Evolutionary conservation across 1,140 invertebrate genomes (phyloP), one percentile per base, ranked within the genome.

Genomic region (Eulimnadia texana): DNA sequence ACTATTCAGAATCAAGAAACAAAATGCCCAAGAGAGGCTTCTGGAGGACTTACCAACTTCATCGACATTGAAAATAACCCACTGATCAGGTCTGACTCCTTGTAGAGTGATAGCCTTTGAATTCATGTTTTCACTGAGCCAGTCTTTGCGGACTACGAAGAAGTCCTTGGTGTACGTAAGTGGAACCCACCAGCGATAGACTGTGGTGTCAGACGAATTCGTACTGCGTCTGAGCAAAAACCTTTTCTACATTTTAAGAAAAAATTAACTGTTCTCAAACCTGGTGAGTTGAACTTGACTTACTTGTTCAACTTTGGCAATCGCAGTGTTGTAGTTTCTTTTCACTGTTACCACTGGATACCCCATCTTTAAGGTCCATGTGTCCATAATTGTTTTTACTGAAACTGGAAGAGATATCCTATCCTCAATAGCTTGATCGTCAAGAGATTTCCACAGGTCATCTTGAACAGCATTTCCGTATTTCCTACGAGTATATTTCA

Each of bases 341-440:
- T 67, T 79, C 0, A 92, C 80, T 1, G 80, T 88, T 0, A 94
- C 74, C 0, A 93, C 81, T 0, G 91, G 91, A 71, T 85, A 93
- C 0, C 87, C 87, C 62, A 84, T 88, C 73, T 93, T 88, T 11
- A 90, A 70, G 0, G 88, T 92, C 90, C 91, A 95, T 0, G 89
- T 90, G 67, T 93, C 88, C 87, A 90, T 90, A 24, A 90, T 84
- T 61, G 78, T 76, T 64, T 80, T 80, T 0, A 90, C 80, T 0
- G 80, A 82, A 59, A 79, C 76, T 16, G 72, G 64, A 11, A 80
- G 77, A 22, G 89, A 74, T 9, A 80, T 76, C 1, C 76, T 72
- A 54, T 80, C 79, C 50, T 73, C 70, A 60, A 83, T 78, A 0
- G 84, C 86, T 68, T 87, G 83, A 49, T 82, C 76, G 0, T 88